A percentile compares a stretch with the other conserved stretches of the same genome.
phyloP scores from a whole-genome alignment of 2,888 invertebrate species.

The Andrena chrysosceles region DNA sequence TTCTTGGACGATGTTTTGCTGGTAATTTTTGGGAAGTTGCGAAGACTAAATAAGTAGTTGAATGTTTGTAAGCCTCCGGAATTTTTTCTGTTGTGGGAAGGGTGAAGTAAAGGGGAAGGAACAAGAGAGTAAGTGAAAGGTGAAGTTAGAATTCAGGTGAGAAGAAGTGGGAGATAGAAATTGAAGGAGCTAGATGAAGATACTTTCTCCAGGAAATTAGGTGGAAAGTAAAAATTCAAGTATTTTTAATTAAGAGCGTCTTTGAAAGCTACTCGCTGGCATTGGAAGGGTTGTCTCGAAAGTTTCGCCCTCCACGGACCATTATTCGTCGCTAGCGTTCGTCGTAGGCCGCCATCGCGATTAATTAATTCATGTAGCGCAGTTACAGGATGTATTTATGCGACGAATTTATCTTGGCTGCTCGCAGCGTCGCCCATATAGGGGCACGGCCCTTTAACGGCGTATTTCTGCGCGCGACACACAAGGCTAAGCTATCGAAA shows the following conservation, averaged over 20 bases:
- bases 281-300: conserved; percentile 12
- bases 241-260: conserved; percentile 5
- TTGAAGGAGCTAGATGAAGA: background rate
- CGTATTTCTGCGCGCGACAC: background rate
- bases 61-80: too few relatives aligned
- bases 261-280: background rate
- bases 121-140: too few relatives aligned
- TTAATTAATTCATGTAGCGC: conserved; percentile 45
- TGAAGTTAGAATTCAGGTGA: too few relatives aligned
- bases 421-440: background rate
- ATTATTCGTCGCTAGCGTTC: conserved; percentile 33
- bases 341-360: conserved; percentile 3
- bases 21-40: too few relatives aligned
- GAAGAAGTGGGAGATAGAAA: too few relatives aligned
- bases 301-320: background rate
- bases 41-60: too few relatives aligned
- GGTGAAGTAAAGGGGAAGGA: too few relatives aligned
- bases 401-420: conserved; percentile 41
- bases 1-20: too few relatives aligned
- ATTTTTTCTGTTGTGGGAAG: too few relatives aligned
- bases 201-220: background rate
- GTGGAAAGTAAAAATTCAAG: conserved; percentile 11
- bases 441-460: background rate
- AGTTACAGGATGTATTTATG: conserved; percentile 42
- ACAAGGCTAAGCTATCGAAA: conserved; percentile 43